phyloP scores from a whole-genome alignment of 2,888 invertebrate species.

The Frankliniella intonsa region DNA sequence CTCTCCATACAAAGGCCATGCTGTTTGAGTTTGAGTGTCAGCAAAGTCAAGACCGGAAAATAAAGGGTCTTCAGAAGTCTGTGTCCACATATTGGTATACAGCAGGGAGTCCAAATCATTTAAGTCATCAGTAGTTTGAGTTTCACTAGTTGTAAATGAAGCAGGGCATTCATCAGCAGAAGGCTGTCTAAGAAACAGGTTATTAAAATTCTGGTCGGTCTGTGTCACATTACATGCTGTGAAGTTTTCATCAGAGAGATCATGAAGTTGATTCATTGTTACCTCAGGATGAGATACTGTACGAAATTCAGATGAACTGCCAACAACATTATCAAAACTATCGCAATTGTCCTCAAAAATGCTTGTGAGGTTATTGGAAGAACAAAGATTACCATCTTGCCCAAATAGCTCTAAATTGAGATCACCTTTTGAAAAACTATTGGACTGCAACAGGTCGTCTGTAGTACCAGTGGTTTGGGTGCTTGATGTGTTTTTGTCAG shows the following conservation, averaged over 20 bases:
- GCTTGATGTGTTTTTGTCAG: conserved; percentile 44
- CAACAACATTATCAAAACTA: conserved; percentile 30
- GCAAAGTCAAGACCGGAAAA: conserved; percentile 50
- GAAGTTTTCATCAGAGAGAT: background rate
- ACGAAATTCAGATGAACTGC: background rate
- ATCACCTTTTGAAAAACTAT: conserved; percentile 42
- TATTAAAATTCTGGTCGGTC: background rate
- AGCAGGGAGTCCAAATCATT: conserved; percentile 44
- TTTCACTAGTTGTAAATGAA: conserved; percentile 37
- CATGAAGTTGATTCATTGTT: background rate
- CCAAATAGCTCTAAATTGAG: conserved; percentile 36
- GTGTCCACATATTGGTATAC: conserved; percentile 51
- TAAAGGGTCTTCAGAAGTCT: conserved; percentile 55
- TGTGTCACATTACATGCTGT: conserved; percentile 17
- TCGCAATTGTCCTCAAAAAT: conserved; percentile 35
- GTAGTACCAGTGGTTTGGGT: conserved; percentile 47
- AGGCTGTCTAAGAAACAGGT: background rate
- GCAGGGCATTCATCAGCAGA: conserved; percentile 40
- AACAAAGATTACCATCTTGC: conserved; percentile 39
- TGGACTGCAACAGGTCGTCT: conserved; percentile 43
- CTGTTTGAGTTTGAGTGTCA: conserved; percentile 62
- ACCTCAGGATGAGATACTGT: background rate
- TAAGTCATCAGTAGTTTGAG: conserved; percentile 46
- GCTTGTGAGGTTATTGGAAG: conserved; percentile 35
- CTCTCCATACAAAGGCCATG: conserved; percentile 51